These are phyloP conservation scores for Lepidurus couesii DNA, from an alignment of 1,140 invertebrate species.

Conservation along the genomic window DNA sequence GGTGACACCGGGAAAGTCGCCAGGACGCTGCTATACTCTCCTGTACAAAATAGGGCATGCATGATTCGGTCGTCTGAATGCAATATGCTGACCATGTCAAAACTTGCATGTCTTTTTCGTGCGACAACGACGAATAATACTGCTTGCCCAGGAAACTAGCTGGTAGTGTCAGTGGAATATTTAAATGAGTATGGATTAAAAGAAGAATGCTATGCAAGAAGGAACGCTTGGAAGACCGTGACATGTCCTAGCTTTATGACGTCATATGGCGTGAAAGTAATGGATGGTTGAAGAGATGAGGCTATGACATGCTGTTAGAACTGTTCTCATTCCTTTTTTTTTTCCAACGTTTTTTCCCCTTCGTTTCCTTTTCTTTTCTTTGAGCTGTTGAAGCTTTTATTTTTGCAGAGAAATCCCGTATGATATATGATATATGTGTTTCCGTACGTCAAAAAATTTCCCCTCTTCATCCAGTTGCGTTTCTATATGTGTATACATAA, in stretches of 20 bases:
- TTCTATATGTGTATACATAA: not conserved
- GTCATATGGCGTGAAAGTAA: constrained; percentile 14
- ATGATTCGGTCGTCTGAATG: no score
- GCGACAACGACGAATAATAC: not conserved
- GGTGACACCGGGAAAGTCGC: no score
- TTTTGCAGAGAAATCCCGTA: not conserved
- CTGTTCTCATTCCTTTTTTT: no score
- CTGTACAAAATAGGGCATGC: no score
- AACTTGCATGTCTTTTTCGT: not conserved
- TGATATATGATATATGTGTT: not conserved
- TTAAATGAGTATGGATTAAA: not conserved
- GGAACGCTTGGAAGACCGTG: not conserved
- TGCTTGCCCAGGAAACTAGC: not conserved
- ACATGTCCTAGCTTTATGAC: not conserved
- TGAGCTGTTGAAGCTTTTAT: not conserved
- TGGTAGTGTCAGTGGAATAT: not conserved
- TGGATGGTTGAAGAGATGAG: not conserved
- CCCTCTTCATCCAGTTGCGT: not conserved
- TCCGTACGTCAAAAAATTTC: not conserved
- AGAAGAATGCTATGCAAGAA: not conserved
- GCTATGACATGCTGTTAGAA: no score
- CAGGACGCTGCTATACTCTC: no score
- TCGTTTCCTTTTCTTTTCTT: no score
- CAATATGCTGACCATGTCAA: no score
- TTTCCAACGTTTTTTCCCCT: no score